Evolutionary conservation across 2,797 vertebrate species (phyloP), one percentile per base, ranked within the genome.

Genomic region (Spondyliosoma cantharus): DNA sequence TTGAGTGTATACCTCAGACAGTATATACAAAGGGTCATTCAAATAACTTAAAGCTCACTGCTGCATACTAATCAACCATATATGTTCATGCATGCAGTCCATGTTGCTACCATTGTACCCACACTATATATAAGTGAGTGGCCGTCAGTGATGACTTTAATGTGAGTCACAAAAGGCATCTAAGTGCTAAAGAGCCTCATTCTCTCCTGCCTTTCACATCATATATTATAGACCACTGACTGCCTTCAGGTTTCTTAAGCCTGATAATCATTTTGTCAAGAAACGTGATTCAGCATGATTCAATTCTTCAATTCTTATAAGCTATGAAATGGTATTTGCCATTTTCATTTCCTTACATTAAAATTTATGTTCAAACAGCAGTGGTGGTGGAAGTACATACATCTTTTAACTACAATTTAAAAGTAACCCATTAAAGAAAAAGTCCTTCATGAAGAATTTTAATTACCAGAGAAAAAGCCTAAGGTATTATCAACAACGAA

Each of bases 121-220:
- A 29, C 22, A 9, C 42, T 29, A 45, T 76, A 63, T 79, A 67
- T 71, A 24, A 58, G 4, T 63, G 17, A 7, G 22, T 50, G 53
- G 13, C 43, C 42, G 65, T 70, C n/a, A 54, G 58, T 27, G n/a
- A 66, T 71, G 70, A 64, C 58, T 79, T 83, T 74, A 62, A 67
- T 78, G 46, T 56, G 64, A 80, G 60, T 52, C 68, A 74, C 78
- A 78, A 76, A 76, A 78, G 58, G 25, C 19, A 62, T 32, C 12
- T 17, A 59, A 74, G 65, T 70, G 59, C n/a, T n/a, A n/a, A n/a
- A n/a, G n/a, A n/a, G n/a, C 20, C 11, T 71, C 45, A 56, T 56
- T 73, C 19, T 27, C 13, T 59, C 5, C 65, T 71, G 61, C 50
- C 59, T 45, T 4, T 32, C 27, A 63, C 52, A 67, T 42, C 43